Percentiles rank a stretch among this genome's conserved stretches.
Evolutionary conservation across 2,888 invertebrate genomes (phyloP).

Genomic region (Teinopalpus imperialis): DNA sequence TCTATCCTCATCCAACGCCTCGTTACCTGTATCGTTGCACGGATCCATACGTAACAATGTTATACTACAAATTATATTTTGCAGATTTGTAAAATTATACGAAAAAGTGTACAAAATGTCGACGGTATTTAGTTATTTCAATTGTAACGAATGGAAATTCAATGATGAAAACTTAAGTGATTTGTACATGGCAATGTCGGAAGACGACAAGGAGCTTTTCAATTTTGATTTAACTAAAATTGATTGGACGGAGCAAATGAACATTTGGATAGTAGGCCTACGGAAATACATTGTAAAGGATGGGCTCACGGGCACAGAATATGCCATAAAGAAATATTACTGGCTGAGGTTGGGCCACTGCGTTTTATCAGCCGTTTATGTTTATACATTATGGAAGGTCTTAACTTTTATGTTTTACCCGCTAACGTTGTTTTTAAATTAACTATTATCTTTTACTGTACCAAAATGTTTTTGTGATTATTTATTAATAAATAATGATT

Average conservation of each 20-base stretch:
- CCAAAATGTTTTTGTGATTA: too few species aligned
- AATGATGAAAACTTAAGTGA: conserved; percentile 33
- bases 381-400: conserved; percentile 25
- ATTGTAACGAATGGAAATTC: conserved; percentile 38
- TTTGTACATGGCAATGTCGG: conserved; percentile 30
- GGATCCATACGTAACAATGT: too few species aligned
- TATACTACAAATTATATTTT: too few species aligned
- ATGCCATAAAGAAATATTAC: conserved; percentile 30
- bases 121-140: conserved; percentile 32
- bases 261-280: conserved; percentile 35
- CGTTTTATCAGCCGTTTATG: conserved; percentile 13
- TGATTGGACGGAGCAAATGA: conserved; percentile 34
- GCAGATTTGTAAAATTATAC: conserved; percentile 38
- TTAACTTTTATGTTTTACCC: not conserved
- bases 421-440: not conserved
- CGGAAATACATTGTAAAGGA: conserved; percentile 41
- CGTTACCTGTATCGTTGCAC: too few species aligned
- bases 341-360: conserved; percentile 30
- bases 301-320: conserved; percentile 31
- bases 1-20: too few species aligned
- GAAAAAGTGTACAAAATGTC: conserved; percentile 37
- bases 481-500: too few species aligned
- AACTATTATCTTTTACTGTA: not conserved
- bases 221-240: conserved; percentile 37
- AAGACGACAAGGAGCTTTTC: conserved; percentile 37